Evolutionary conservation across 2,888 invertebrate genomes (phyloP).

Genomic region (Bimastos eiseni): DNA sequence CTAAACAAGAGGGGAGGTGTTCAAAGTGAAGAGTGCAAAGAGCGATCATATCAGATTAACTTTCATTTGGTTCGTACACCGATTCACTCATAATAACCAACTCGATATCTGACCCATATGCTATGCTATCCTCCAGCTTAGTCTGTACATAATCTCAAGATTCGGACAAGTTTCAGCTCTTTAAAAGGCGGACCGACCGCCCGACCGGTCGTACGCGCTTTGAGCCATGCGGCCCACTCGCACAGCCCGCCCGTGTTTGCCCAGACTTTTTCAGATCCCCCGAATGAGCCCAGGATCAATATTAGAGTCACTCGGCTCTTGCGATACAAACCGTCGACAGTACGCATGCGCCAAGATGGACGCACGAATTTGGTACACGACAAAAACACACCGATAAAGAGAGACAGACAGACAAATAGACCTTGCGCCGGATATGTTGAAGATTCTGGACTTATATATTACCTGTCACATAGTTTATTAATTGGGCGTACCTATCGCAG

Average conservation of each 20-base stretch:
- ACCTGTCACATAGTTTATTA: neutral
- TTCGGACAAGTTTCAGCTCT: neutral
- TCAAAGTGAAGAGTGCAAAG: neutral
- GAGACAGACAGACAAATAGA: neutral
- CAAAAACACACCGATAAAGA: neutral
- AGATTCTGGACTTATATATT: neutral
- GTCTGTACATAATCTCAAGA: neutral
- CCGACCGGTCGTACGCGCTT: neutral
- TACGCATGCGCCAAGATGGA: neutral
- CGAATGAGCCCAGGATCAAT: neutral
- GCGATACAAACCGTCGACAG: neutral
- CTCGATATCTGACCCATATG: neutral
- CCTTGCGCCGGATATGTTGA: too few species aligned
- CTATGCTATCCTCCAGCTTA: neutral
- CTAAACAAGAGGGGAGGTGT: neutral
- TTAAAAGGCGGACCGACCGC: neutral
- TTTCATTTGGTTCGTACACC: neutral
- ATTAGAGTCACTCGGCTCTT: neutral
- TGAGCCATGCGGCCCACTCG: too few species aligned
- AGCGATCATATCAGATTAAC: neutral
- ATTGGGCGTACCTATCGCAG: neutral
- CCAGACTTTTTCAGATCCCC: neutral
- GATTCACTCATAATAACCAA: neutral
- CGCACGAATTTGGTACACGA: neutral
- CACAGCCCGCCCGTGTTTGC: neutral